Evolutionary conservation across 2,113 vertebrate species (phyloP), one percentile per base, ranked within the genome.

Genomic region (Laticauda colubrina): DNA sequence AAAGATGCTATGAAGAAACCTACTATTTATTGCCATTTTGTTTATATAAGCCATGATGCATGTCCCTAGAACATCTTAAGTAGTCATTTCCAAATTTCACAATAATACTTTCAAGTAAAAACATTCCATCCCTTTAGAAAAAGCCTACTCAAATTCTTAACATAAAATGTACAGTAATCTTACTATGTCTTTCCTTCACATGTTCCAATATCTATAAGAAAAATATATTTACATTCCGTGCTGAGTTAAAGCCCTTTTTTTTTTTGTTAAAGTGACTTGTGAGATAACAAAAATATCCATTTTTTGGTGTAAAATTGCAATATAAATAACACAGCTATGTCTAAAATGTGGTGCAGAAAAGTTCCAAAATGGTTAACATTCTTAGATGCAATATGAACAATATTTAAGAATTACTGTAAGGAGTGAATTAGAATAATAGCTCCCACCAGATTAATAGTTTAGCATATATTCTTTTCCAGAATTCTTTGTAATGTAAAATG

Each of bases 261-360:
- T 64, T 45, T 21, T 87, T 20, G 29, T 92, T 92, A 64, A 92
- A 87, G 85, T 92, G 85, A 48, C 45, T 92, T 69, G 56, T 53
- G 53, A 57, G 88, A 48, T 57, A 92, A 87, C 29, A 87, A 57
- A 54, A 48, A 88, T 21, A 88, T 43, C 91, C 39, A 51, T 59
- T 86, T 48, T 53, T 48, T 26, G 54, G 48, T 24, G 54, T 88
- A 92, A 57, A 88, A 88, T 7, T 69, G 57, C 64, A 69, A n/a
- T n/a, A 75, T 75, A 75, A 61, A 88, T 54, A 87, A 69, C 45
- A 88, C 85, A 54, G 57, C 88, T 92, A 21, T 61, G 45, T 54
- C 61, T 81, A 64, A 85, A 18, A 48, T 43, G 9, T 81, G 15
- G 34, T 81, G 29, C 7, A 48, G 5, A 81, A 89, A 24, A 75